Base-by-base conservation (phyloP, 2,113 vertebrate genomes). In the Macrotis lagotis region DNA sequence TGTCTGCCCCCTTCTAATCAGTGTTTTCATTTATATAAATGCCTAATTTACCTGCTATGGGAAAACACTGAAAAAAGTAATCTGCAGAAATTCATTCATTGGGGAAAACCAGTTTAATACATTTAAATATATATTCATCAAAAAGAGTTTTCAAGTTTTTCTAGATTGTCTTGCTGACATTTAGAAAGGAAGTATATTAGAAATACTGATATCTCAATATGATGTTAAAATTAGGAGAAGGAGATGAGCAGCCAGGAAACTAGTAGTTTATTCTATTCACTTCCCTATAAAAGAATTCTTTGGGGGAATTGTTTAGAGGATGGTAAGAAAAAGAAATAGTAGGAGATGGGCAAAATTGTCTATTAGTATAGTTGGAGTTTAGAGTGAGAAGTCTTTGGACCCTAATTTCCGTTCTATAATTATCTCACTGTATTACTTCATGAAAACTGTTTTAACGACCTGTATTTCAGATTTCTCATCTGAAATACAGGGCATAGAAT, bases 1-100 rank as follows among this genome's bases (percentile, higher is more conserved):
- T 97, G 93, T 97, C 96, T 97, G 96, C 83, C 91, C 95, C 91
- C 51, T 74, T 97, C 95, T 96, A 97, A 97, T 97, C 97, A 97
- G 89, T 95, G 51, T 95, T 93, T 94, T 94, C 92, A 88, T 96
- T 94, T 94, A 96, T 96, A 91, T 95, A 96, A 96, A 96, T 96
- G 96, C 95, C 94, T 96, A 96, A 96, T 96, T 98, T 52, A 97
- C 97, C 97, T 98, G 95, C 94, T 91, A 51, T 96, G 93, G 94
- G 97, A 97, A 97, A 96, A 96, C 88, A 97, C 50, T 94, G n/a
- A 47, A 47, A 90, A 91, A 88, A 88, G 51, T n/a, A 44, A 0
- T 31, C 0, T 74, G 90, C 95, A 37, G 89, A 94, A 94, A 92
- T 51, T 50, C 24, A 49, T 0, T 1, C 89, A 10, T 89, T 51